These are phyloP conservation scores for Spodoptera litura DNA, from an alignment of 1,140 invertebrate species.

Conservation along the genomic window DNA sequence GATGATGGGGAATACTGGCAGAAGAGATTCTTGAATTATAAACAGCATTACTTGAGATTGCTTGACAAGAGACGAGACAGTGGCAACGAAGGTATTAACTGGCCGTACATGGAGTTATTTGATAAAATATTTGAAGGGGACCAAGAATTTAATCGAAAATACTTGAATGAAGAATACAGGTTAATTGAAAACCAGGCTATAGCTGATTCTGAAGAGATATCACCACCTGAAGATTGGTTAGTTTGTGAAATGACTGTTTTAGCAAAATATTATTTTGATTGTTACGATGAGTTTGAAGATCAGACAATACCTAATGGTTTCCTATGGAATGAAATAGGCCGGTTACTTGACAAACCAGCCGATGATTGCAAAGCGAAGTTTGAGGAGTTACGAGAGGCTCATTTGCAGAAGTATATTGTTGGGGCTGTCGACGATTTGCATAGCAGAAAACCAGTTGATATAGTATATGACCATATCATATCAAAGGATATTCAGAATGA, in stretches of 20 bases:
- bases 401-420: constrained; percentile 66
- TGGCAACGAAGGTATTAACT: constrained; percentile 64
- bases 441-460: constrained; percentile 65
- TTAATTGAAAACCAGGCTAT: constrained; percentile 8
- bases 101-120: constrained; percentile 77
- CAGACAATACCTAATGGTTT: constrained; percentile 73
- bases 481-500: constrained; percentile 67
- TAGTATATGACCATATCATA: constrained; percentile 78
- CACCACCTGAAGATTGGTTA: constrained; percentile 57
- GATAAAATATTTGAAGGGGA: constrained; percentile 77
- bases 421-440: constrained; percentile 63
- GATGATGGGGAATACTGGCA: constrained; percentile 78
- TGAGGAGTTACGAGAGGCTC: constrained; percentile 64
- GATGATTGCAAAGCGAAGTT: constrained; percentile 71
- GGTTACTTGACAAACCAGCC: constrained; percentile 70
- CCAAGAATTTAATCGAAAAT: constrained; percentile 72
- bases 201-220: not conserved
- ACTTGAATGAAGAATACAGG: constrained; percentile 41
- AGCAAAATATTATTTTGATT: constrained; percentile 78
- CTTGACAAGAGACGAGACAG: constrained; percentile 64
- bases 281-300: constrained; percentile 79
- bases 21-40: constrained; percentile 78
- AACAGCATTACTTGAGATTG: constrained; percentile 78
- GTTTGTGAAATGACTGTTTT: constrained; percentile 70
- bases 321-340: constrained; percentile 79